Conservation (phyloP, 1,140 invertebrate species). For the Drosophila funebris region DNA sequence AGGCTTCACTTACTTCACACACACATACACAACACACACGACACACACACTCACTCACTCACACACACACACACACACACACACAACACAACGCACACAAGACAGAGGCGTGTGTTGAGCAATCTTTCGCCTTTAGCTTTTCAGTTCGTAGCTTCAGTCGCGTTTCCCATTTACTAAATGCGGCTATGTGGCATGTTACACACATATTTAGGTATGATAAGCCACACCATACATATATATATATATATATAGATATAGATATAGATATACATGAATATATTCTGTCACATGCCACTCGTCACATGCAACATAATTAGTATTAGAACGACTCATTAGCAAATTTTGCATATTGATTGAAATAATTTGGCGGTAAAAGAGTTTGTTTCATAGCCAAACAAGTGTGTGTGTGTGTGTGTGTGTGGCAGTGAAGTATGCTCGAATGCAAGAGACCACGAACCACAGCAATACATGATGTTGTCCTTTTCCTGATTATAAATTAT, state of each 20-base stretch:
- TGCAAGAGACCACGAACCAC: no score
- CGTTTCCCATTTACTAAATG: neutral
- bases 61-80: constrained; percentile 1
- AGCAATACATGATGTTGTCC: no score
- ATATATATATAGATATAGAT: constrained; percentile 4
- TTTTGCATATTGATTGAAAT: no score
- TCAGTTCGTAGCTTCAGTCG: constrained; percentile 1
- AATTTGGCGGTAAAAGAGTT: no score
- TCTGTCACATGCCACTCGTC: no score
- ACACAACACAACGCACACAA: neutral
- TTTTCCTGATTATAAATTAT: no score
- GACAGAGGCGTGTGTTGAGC: neutral
- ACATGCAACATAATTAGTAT: no score
- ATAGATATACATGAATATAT: neutral
- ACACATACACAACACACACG: constrained; percentile 23
- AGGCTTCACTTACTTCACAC: constrained; percentile 20
- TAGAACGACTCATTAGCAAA: no score
- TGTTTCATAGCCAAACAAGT: no score
- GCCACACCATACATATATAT: neutral
- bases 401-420: no score
- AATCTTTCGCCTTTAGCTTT: constrained; percentile 16
- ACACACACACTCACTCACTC: constrained; percentile 11
- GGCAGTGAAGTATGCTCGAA: no score
- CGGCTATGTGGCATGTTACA: constrained; percentile 40
- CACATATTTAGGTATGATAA: neutral